Conservation (phyloP, 2,888 invertebrate species). For the Zonitis immaculata region DNA sequence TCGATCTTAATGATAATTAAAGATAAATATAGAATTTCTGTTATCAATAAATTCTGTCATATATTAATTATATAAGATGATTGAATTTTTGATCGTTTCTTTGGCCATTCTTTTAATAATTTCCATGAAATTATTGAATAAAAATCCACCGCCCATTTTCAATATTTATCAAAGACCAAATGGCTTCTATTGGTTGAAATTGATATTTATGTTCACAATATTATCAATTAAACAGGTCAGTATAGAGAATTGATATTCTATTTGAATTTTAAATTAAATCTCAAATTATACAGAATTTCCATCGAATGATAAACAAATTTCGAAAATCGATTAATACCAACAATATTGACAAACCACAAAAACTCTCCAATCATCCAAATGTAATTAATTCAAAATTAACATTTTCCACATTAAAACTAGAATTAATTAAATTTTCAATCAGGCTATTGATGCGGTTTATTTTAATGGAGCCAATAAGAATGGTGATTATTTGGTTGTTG, state of each 20-base stretch:
- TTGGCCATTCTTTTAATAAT: too few species aligned
- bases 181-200: slow-evolving; percentile 53
- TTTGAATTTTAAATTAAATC: too few species aligned
- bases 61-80: too few species aligned
- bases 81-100: slow-evolving; percentile 4
- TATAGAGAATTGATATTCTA: too few species aligned
- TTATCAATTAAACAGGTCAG: slow-evolving; percentile 51
- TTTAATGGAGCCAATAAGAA: slow-evolving; percentile 59
- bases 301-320: slow-evolving; percentile 18
- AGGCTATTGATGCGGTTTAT: slow-evolving; percentile 66
- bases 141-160: slow-evolving; percentile 28
- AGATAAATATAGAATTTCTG: too few species aligned
- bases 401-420: too few species aligned
- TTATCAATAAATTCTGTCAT: too few species aligned
- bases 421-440: slow-evolving; percentile 38
- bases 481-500: slow-evolving; percentile 58
- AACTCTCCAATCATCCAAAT: slow-evolving; percentile 51
- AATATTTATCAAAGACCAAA: slow-evolving; percentile 53
- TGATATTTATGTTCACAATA: slow-evolving; percentile 49
- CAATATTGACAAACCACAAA: slow-evolving; percentile 55
- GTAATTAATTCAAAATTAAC: too few species aligned
- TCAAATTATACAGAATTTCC: slow-evolving; percentile 7
- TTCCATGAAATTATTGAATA: slow-evolving; percentile 7
- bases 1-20: too few species aligned
- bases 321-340: slow-evolving; percentile 36